phyloP scores from a whole-genome alignment of 64 coral and sea anemone genomes.

The Hydrozoanthus tunicans region DNA sequence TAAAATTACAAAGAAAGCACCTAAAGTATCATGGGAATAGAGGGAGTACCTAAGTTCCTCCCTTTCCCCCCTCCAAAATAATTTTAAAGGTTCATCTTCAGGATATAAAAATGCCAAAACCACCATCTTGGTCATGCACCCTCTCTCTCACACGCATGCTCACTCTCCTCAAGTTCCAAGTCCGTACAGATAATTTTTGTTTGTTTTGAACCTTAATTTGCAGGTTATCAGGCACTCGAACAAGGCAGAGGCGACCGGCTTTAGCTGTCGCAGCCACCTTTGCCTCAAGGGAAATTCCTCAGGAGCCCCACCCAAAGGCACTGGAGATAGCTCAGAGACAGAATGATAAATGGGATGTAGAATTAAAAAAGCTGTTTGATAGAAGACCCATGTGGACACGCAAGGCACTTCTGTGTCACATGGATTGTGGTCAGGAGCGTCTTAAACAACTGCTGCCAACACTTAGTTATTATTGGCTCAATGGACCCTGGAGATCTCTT shows the following conservation, averaged over 20 bases:
- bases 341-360: constrained; percentile 68
- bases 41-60: too few relatives aligned
- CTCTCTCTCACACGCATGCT: too few relatives aligned
- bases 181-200: neutral
- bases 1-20: neutral
- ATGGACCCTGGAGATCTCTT: constrained; percentile 96
- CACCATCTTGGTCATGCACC: too few relatives aligned
- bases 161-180: too few relatives aligned
- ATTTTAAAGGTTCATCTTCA: too few relatives aligned
- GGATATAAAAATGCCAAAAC: too few relatives aligned
- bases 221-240: constrained; percentile 62
- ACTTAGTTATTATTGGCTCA: constrained; percentile 84
- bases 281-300: constrained; percentile 53
- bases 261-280: constrained; percentile 67
- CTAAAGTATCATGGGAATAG: too few relatives aligned
- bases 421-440: constrained; percentile 52
- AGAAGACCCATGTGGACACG: constrained; percentile 93
- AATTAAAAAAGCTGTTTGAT: constrained; percentile 76
- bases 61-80: too few relatives aligned
- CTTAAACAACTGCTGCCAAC: constrained; percentile 68
- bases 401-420: constrained; percentile 69
- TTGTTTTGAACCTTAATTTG: neutral
- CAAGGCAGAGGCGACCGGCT: constrained; percentile 57
- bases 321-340: constrained; percentile 47
- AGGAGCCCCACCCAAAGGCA: constrained; percentile 62